Evolutionary conservation across 64 coral and sea anemone genomes (phyloP), one percentile per base, ranked within the genome.

Genomic region (Cladopsammia gracilis): DNA sequence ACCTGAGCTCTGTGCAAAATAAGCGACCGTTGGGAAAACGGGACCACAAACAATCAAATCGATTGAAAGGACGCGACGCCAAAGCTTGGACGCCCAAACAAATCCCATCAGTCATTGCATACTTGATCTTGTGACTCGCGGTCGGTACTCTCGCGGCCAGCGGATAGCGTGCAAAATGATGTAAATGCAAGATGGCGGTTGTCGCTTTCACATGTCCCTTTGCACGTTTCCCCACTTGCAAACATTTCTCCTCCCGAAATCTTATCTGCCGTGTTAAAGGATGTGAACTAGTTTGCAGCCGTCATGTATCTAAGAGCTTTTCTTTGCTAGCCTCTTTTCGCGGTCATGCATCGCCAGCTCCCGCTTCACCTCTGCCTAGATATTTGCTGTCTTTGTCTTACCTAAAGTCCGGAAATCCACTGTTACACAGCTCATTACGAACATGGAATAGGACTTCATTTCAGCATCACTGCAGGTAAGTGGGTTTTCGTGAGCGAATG

Each of bases 11-110:
- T n/a, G n/a, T 84, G 16, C 61, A 84, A 67, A 84, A 50, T 62
- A 67, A 67, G 12, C 20, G 80, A 84, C 80, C 80, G 80, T 84
- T 66, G 80, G 80, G 42, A 84, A 50, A 65, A 67, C 80, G 49
- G 60, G 49, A 34, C 16, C 48, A 26, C 80, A 67, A 84, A 84
- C 80, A 84, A 84, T 77, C 75, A 77, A 77, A 76, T 53, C 49
- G 16, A 67, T 15, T 14, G 10, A 45, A 84, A 10, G 47, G 75
- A 49, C 7, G 46, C 80, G 57, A 82, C 26, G 78, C 78, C 3
- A 67, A 67, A 10, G 18, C 48, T 5, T 4, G 16, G 78, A 82
- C 78, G 78, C 61, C 5, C 44, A 26, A 84, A 34, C 60, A 84
- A 50, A 51, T 67, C 80, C 80, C 80, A 67, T 48, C 16, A 67